Conservation (phyloP, 2,888 invertebrate species). For the Amiota mariae region DNA sequence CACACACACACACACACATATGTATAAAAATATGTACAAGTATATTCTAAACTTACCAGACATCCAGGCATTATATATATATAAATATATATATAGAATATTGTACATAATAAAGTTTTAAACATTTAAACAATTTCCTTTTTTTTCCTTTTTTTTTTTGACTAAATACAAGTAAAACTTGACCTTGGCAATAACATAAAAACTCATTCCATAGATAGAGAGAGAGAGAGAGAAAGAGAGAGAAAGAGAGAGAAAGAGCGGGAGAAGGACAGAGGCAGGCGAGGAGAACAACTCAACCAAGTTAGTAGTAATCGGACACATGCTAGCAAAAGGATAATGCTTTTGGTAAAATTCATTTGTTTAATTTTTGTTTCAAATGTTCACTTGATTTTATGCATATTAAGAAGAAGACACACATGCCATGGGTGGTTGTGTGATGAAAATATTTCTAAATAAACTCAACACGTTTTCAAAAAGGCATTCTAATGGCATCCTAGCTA, state of each 20-base stretch:
- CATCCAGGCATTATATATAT: constrained; percentile 11
- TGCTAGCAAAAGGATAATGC: too few species aligned
- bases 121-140: constrained; percentile 24
- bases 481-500: not conserved
- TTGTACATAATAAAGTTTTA: constrained; percentile 21
- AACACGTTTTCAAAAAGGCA: constrained; percentile 8
- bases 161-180: constrained; percentile 18
- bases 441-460: not conserved
- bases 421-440: not conserved
- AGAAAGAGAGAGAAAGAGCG: not conserved
- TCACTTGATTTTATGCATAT: constrained; percentile 23
- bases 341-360: not conserved
- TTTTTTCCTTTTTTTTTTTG: not conserved
- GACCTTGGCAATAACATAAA: constrained; percentile 16
- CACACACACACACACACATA: too few species aligned
- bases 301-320: too few species aligned
- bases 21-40: too few species aligned
- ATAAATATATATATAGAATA: too few species aligned
- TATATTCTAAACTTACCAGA: too few species aligned
- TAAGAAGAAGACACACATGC: not conserved
- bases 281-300: too few species aligned
- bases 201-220: not conserved
- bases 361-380: constrained; percentile 28
- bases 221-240: not conserved
- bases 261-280: not conserved